Percentiles rank a stretch among this genome's conserved stretches.
phyloP scores from a whole-genome alignment of 23 tunicate genomes.

The Halocynthia roretzi region DNA sequence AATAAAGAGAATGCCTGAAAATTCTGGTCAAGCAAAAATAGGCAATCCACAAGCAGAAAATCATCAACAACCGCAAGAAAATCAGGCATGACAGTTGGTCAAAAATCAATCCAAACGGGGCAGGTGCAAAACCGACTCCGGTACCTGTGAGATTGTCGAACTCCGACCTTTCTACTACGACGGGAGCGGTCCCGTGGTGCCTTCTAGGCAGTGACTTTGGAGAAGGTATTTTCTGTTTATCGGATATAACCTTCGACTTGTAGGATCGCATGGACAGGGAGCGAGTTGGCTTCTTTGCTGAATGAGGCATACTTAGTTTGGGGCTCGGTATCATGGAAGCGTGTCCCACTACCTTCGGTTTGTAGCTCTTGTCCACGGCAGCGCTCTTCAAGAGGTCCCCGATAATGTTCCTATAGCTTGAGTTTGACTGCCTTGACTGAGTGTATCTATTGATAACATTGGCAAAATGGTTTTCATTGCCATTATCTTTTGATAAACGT shows the following conservation, averaged over 20 bases:
- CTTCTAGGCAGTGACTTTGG: no score
- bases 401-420: slow-evolving; percentile 13
- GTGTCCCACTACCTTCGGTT: slow-evolving; percentile 1
- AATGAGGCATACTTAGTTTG: background rate
- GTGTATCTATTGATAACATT: slow-evolving; percentile 18
- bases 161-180: background rate
- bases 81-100: no score
- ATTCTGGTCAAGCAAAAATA: no score
- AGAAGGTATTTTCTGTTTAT: background rate
- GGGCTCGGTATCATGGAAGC: background rate
- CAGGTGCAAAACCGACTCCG: no score
- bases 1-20: no score
- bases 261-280: slow-evolving; percentile 1
- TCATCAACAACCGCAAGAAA: no score
- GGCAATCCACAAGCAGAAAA: no score
- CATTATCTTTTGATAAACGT: background rate
- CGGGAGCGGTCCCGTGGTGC: background rate
- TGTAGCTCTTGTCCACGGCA: slow-evolving; percentile 21
- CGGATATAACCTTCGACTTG: background rate
- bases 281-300: background rate
- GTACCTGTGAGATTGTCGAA: slow-evolving; percentile 11
- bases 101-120: no score
- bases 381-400: slow-evolving; percentile 8
- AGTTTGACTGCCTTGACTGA: background rate
- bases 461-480: slow-evolving; percentile 13